phyloP scores from a whole-genome alignment of 2,113 vertebrate species.

The Takifugu bimaculatus region DNA sequence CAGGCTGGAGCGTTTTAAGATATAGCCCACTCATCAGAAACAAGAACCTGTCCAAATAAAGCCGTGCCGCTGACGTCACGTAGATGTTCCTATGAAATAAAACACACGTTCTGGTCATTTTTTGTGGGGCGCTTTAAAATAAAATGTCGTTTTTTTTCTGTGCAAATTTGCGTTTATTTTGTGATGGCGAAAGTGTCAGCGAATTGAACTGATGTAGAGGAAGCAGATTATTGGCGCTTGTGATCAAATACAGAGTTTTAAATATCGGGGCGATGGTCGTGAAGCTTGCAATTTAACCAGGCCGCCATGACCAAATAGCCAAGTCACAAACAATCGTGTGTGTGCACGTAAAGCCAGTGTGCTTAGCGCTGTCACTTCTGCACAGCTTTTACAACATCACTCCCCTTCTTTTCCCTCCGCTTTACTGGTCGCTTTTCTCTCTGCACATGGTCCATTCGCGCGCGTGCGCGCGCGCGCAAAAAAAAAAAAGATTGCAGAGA shows the following conservation, averaged over 20 bases:
- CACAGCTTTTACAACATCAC: slow-evolving; percentile 66
- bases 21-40: slow-evolving; percentile 49
- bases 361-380: slow-evolving; percentile 71
- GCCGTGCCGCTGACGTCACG: slow-evolving; percentile 16
- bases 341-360: slow-evolving; percentile 58
- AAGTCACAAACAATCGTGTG: slow-evolving; percentile 62
- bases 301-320: slow-evolving; percentile 43
- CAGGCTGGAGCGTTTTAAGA: slow-evolving; percentile 70
- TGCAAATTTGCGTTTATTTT: too few relatives aligned
- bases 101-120: too few relatives aligned
- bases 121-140: not conserved
- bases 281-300: slow-evolving; percentile 37
- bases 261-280: slow-evolving; percentile 27
- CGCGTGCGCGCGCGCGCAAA: too few relatives aligned
- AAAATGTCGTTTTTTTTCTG: too few relatives aligned
- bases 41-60: slow-evolving; percentile 38
- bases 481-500: slow-evolving; percentile 3
- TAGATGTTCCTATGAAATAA: not conserved
- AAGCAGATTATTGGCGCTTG: too few relatives aligned
- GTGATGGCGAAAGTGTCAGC: too few relatives aligned
- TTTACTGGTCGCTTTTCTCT: slow-evolving; percentile 52
- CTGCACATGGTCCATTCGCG: slow-evolving; percentile 58
- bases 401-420: slow-evolving; percentile 21
- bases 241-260: not conserved
- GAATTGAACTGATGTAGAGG: too few relatives aligned